Base-by-base conservation (phyloP, 2,113 vertebrate species). In the Tyto alba region DNA sequence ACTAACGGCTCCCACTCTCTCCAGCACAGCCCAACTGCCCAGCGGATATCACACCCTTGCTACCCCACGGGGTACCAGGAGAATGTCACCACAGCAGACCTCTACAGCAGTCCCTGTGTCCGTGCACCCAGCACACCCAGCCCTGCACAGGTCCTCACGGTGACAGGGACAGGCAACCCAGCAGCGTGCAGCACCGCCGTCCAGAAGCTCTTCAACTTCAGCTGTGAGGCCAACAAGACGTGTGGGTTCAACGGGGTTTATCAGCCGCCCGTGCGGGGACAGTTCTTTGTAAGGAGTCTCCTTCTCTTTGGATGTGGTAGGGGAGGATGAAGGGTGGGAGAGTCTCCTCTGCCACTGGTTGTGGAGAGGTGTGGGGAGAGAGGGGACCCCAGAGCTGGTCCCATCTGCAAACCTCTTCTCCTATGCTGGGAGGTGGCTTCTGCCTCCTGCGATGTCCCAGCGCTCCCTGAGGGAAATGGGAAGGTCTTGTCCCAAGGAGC, bases 161-260 rank as follows among this genome's bases (percentile, higher is more conserved):
- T 98, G 27, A 71, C 18, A 4, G 98, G 98, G 12, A 95, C 86
- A 0, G 97, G 98, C 63, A 80, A 96, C 45, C 96, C 98, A 1
- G 29, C 13, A 2, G 85, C 71, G 22, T 98, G 98, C 41, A 25
- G 83, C 11, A 29, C n/a, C 0, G 73, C 96, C 25, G 47, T 98
- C 75, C 95, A 29, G 36, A 69, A 13, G 3, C 96, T 98, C 91
- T 98, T 98, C 93, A 97, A 98, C 87, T 95, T 97, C 83, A 97
- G 86, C 78, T 98, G 98, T 11, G 10, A 63, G 36, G 91, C 87
- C 25, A 85, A 9, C 27, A 11, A 52, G n/a, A 95, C 96, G 13
- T 99, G 98, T 9, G 97, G 98, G 34, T 98, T 99, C 75, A 53
- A 98, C 0, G 97, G 98, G 7, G 93, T 98, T 73, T 98, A 98